Evolutionary conservation across 92 coral and sea anemone genomes (phyloP).

Genomic region (Epizoanthus illoricatus): DNA sequence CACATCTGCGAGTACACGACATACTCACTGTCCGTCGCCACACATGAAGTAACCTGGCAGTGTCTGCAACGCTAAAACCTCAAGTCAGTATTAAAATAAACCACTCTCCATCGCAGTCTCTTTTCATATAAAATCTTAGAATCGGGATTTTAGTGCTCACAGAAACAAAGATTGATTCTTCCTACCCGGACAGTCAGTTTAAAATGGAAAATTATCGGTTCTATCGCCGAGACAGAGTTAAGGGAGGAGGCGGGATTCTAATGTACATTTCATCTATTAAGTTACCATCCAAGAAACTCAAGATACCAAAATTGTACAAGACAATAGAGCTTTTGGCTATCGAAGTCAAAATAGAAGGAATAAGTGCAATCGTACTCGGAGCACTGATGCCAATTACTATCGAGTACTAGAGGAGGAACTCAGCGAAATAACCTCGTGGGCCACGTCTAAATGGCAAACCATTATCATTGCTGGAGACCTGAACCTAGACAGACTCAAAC

Average conservation of each 20-base stretch:
- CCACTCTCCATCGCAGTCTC: too few species aligned
- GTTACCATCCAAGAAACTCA: constrained; percentile 16
- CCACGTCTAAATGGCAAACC: neutral
- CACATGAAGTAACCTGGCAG: too few species aligned
- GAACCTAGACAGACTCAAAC: neutral
- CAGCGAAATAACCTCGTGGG: constrained; percentile 30
- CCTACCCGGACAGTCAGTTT: constrained; percentile 27
- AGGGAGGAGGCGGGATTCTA: constrained; percentile 52
- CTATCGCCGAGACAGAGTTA: constrained; percentile 2
- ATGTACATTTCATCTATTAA: constrained; percentile 26
- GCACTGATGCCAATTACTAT: constrained; percentile 8
- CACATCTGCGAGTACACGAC: too few species aligned
- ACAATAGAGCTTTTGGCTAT: constrained; percentile 35
- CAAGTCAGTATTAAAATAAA: too few species aligned
- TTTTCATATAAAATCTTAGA: too few species aligned
- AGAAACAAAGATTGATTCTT: constrained; percentile 19
- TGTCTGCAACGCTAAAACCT: too few species aligned
- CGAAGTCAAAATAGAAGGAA: constrained; percentile 32
- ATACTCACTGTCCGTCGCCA: too few species aligned
- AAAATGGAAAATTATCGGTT: constrained; percentile 7
- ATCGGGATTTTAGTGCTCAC: constrained; percentile 11
- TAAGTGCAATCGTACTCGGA: constrained; percentile 15
- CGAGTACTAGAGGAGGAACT: neutral
- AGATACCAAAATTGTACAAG: constrained; percentile 4
- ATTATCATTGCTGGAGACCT: constrained; percentile 19